Conservation (phyloP, 2,888 invertebrate species). For the Callimorpha dominula region DNA sequence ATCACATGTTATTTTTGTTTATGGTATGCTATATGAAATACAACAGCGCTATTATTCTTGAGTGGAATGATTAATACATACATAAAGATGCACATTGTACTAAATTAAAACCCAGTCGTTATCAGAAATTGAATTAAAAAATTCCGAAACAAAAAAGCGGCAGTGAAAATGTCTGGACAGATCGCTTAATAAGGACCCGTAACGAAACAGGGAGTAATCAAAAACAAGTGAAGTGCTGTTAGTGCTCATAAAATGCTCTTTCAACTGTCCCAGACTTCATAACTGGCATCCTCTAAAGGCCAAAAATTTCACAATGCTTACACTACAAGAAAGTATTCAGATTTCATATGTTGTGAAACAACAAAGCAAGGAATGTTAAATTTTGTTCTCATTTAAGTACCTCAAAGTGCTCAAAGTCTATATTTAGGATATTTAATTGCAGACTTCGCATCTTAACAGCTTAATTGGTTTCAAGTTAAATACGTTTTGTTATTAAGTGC, state of each 20-base stretch:
- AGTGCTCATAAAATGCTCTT: slow-evolving; percentile 69
- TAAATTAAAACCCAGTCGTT: slow-evolving; percentile 56
- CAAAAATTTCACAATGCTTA: slow-evolving; percentile 65
- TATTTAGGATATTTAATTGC: not conserved
- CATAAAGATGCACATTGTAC: slow-evolving; percentile 35
- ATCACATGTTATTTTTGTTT: slow-evolving; percentile 20
- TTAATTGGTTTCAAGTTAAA: not conserved
- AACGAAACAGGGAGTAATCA: slow-evolving; percentile 67
- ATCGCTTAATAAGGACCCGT: slow-evolving; percentile 69
- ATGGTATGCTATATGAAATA: slow-evolving; percentile 17
- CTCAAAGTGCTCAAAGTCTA: not conserved
- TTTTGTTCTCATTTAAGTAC: slow-evolving; percentile 7
- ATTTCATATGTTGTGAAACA: slow-evolving; percentile 54
- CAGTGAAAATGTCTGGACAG: slow-evolving; percentile 59
- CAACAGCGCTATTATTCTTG: slow-evolving; percentile 23
- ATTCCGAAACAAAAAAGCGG: slow-evolving; percentile 54
- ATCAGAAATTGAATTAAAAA: slow-evolving; percentile 58
- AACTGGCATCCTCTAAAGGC: slow-evolving; percentile 64
- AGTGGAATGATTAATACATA: slow-evolving; percentile 25
- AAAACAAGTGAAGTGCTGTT: slow-evolving; percentile 65
- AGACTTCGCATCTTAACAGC: not conserved
- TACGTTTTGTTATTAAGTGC: too few species aligned
- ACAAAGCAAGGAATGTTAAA: slow-evolving; percentile 36
- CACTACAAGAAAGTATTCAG: slow-evolving; percentile 56
- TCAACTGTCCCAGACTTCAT: slow-evolving; percentile 67